Evolutionary conservation across 2,797 vertebrate species (phyloP), one percentile per base, ranked within the genome.

Genomic region (Spheniscus humboldti): DNA sequence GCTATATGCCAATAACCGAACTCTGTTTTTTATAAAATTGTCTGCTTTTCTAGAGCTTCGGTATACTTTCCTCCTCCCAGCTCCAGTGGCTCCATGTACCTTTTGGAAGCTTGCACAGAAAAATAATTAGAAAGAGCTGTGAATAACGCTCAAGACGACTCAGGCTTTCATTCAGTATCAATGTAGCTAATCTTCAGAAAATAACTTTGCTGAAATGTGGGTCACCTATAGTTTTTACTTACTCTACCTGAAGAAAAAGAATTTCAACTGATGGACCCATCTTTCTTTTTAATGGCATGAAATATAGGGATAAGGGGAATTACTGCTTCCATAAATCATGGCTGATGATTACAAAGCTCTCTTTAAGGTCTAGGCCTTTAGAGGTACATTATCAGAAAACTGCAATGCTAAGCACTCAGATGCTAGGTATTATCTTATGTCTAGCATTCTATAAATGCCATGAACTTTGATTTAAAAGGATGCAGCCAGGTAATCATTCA

Each of bases 241-340:
- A 64, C 27, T 57, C 47, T 60, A 86, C 20, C 31, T 73, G 41
- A 87, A 86, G 83, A 72, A 89, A 71, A 90, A 90, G 23, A 67
- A 47, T 74, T 95, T 94, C 55, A 84, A 69, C 22, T 39, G 67
- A 92, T 41, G 93, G 55, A 56, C 22, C 27, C 69, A 88, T 95
- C 53, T 74, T 88, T 94, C 94, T 88, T 91, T 92, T 64, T 86
- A 94, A 92, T 94, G 89, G 60, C 60, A 64, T 92, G 63, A 62
- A 94, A 85, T 93, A 88, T 31, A 85, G 45, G 35, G 28, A 45
- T 33, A 35, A 91, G 15, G 55, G 45, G 41, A 92, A 71, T 57
- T 92, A 84, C 78, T 92, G 50, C 43, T 96, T 97, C 90, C 74
- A 86, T 97, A 97, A 97, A 95, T 94, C 80, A 72, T 22, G 80